These are phyloP conservation scores for Rallus crepitans DNA, from an alignment of 2,797 vertebrate species.

Conservation along the genomic window DNA sequence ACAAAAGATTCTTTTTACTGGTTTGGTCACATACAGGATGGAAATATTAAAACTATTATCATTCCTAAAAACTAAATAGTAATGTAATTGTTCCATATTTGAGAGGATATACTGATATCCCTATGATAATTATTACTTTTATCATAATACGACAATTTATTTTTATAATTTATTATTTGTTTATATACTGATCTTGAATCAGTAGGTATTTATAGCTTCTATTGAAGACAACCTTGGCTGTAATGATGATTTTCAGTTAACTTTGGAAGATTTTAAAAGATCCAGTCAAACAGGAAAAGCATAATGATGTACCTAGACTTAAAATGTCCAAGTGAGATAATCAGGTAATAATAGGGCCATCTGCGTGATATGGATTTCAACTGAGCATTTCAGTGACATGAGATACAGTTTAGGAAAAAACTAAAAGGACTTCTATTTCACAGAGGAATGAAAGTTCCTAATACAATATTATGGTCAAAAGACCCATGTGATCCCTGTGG, in stretches of 20 bases:
- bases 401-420: background rate
- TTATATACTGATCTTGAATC: background rate
- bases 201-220: background rate
- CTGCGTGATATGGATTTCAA: background rate
- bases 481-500: background rate
- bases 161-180: no score
- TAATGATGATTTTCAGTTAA: background rate
- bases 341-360: background rate
- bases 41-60: background rate
- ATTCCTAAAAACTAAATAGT: background rate
- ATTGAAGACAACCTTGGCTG: background rate
- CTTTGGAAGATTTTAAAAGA: background rate
- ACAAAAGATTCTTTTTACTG: background rate
- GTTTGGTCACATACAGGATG: background rate
- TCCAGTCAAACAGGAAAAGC: background rate
- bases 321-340: background rate
- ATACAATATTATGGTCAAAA: background rate
- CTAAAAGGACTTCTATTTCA: background rate
- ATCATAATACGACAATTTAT: no score
- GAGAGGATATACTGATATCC: background rate
- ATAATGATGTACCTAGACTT: background rate
- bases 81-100: background rate
- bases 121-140: background rate
- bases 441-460: background rate
- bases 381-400: background rate